Evolutionary conservation across 1,140 invertebrate genomes (phyloP).

Genomic region (Scaptomyza montana): DNA sequence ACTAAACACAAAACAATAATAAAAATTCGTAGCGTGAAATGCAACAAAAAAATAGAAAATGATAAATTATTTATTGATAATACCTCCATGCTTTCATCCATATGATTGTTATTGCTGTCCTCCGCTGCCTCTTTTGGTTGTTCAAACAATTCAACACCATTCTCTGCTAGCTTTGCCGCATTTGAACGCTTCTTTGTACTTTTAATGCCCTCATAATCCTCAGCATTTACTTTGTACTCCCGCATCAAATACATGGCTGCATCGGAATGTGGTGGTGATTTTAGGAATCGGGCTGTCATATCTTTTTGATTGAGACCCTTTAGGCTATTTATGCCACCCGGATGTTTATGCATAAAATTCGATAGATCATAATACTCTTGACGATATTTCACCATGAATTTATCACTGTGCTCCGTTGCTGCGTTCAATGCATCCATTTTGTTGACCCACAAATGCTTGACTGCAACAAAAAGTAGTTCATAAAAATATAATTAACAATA

Average conservation of each 20-base stretch:
- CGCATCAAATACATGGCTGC: constrained; percentile 86
- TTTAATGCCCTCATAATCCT: constrained; percentile 23
- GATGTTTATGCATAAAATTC: constrained; percentile 86
- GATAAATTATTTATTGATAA: constrained; percentile 4
- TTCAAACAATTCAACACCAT: constrained; percentile 40
- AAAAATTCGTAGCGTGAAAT: neutral
- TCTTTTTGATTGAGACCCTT: constrained; percentile 83
- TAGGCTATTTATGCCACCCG: constrained; percentile 86
- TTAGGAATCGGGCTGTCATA: constrained; percentile 84
- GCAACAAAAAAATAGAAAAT: constrained; percentile 4
- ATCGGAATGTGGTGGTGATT: constrained; percentile 85
- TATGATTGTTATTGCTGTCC: constrained; percentile 73
- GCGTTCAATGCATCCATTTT: constrained; percentile 43
- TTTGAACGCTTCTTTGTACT: constrained; percentile 3
- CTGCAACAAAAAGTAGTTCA: constrained; percentile 38
- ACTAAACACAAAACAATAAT: neutral
- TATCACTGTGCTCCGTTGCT: constrained; percentile 28
- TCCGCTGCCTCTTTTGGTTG: constrained; percentile 38
- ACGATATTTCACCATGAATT: constrained; percentile 85
- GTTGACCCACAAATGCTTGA: constrained; percentile 17
- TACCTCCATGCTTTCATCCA: constrained; percentile 82
- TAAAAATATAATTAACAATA: neutral
- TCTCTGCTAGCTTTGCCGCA: constrained; percentile 26
- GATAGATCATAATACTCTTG: constrained; percentile 85
- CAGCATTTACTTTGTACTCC: constrained; percentile 84